phyloP scores from a whole-genome alignment of 2,113 vertebrate species.

The Thamnophis sirtalis region DNA sequence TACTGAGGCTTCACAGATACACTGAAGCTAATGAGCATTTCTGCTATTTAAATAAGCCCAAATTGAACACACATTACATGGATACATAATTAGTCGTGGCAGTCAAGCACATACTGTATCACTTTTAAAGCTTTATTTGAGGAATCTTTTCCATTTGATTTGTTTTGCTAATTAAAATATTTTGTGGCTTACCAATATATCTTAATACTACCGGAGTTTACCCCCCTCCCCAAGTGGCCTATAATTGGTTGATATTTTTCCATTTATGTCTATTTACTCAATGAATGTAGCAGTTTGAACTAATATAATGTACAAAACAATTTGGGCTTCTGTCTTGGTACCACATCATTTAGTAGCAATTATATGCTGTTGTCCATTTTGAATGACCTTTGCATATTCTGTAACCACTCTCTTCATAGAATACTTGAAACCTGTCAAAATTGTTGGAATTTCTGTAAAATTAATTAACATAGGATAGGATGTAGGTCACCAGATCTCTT shows the following conservation, averaged over 20 bases:
- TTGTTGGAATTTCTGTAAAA: background rate
- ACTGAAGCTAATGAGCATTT: constrained; percentile 81
- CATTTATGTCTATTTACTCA: constrained; percentile 56
- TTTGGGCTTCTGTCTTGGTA: constrained; percentile 58
- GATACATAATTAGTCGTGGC: constrained; percentile 82
- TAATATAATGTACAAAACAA: constrained; percentile 41
- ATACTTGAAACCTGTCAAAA: background rate
- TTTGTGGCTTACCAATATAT: constrained; percentile 69
- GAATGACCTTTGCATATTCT: constrained; percentile 23
- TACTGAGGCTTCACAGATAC: constrained; percentile 82
- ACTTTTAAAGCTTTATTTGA: constrained; percentile 80
- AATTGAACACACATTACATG: constrained; percentile 81
- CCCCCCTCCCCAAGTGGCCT: constrained; percentile 31
- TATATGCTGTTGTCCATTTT: constrained; percentile 41
- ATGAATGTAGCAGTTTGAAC: constrained; percentile 42
- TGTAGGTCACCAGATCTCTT: background rate
- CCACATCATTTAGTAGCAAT: constrained; percentile 49
- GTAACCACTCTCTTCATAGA: background rate
- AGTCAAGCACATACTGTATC: constrained; percentile 74
- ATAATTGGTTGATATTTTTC: constrained; percentile 65
- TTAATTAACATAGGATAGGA: background rate
- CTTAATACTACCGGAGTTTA: no score
- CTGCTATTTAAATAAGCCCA: constrained; percentile 81
- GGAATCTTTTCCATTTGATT: constrained; percentile 78
- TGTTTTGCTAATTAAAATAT: constrained; percentile 81